A percentile compares a stretch with the other conserved stretches of the same genome.
These are phyloP conservation scores for Andinoacara biseriatus DNA, from an alignment of 2,113 vertebrate genomes.

Conservation along the genomic window DNA sequence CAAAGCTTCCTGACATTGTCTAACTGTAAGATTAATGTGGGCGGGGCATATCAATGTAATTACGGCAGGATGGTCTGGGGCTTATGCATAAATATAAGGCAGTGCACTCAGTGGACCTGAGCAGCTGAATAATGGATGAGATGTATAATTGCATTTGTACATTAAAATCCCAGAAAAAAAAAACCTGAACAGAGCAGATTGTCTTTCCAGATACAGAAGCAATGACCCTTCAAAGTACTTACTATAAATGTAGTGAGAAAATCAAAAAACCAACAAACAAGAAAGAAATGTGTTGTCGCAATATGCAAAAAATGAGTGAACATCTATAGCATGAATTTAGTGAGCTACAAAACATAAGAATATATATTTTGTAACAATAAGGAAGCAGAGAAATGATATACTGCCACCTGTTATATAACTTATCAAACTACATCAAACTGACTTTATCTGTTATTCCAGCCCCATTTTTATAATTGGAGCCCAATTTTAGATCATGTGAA, in stretches of 20 bases:
- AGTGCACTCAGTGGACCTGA: slow-evolving; percentile 52
- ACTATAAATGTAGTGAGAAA: neutral
- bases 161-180: slow-evolving; percentile 75
- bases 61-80: slow-evolving; percentile 62
- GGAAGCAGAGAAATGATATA: neutral
- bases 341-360: neutral
- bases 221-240: neutral
- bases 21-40: slow-evolving; percentile 24
- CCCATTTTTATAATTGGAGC: neutral
- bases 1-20: slow-evolving; percentile 12
- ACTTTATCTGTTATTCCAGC: neutral
- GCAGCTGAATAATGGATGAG: slow-evolving; percentile 77
- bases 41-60: slow-evolving; percentile 70
- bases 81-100: slow-evolving; percentile 74
- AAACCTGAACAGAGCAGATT: slow-evolving; percentile 45
- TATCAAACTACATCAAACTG: neutral
- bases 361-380: neutral
- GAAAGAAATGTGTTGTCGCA: too few species aligned
- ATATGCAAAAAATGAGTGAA: too few species aligned
- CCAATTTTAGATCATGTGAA: neutral
- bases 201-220: slow-evolving; percentile 15
- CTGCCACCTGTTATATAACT: neutral
- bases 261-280: too few species aligned
- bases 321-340: neutral
- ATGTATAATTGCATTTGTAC: slow-evolving; percentile 84